A percentile compares a stretch with the other conserved stretches of the same genome.
phyloP scores from a whole-genome alignment of 2,797 vertebrate genomes.

The Sitta carolinensis region DNA sequence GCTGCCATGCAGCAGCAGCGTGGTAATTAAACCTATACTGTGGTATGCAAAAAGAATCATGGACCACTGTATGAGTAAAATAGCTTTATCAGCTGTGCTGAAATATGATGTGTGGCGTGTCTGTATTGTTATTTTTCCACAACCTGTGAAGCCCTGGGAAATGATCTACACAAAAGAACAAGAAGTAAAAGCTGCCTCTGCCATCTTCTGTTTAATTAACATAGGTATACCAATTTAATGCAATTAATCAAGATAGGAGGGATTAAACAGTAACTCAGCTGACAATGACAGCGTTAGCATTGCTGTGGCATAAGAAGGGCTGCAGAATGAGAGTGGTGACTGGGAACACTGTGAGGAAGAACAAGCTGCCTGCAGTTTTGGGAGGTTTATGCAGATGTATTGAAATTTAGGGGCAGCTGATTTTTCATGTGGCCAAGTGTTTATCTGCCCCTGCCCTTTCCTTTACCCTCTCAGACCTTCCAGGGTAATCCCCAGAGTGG shows the following conservation, averaged over 20 bases:
- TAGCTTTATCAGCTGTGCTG: conserved; percentile 34
- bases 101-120: neutral
- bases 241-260: conserved; percentile 54
- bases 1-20: neutral
- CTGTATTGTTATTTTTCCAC: conserved; percentile 16
- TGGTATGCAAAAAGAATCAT: neutral
- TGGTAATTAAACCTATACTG: neutral
- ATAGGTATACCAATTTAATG: conserved; percentile 45
- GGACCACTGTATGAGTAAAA: neutral
- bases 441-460: conserved; percentile 35
- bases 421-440: conserved; percentile 25
- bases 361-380: neutral
- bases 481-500: conserved; percentile 6
- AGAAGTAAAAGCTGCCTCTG: conserved; percentile 25
- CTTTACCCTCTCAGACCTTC: neutral
- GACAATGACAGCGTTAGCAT: neutral
- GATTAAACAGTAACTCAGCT: conserved; percentile 60
- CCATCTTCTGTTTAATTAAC: conserved; percentile 46
- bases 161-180: conserved; percentile 14
- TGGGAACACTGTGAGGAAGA: neutral
- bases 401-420: conserved; percentile 10
- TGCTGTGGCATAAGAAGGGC: neutral
- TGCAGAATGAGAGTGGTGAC: neutral
- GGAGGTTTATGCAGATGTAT: neutral
- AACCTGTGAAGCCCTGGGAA: conserved; percentile 16